These are phyloP conservation scores for Chascanopsetta lugubris DNA, from an alignment of 2,113 vertebrate genomes.

Conservation along the genomic window DNA sequence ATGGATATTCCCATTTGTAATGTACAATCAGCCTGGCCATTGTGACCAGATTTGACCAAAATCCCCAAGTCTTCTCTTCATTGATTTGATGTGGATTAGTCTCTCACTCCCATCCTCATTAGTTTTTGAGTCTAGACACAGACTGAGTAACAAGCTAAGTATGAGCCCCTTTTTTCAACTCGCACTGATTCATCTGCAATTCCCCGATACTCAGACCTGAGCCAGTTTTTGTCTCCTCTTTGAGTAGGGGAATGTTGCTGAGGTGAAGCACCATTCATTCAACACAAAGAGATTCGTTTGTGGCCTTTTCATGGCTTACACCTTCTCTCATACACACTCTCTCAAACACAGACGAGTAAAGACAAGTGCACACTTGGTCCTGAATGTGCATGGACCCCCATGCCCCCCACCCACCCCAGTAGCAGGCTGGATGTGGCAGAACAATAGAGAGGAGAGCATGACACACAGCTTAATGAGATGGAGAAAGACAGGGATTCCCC, in stretches of 20 bases:
- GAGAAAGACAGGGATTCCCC: constrained; percentile 40
- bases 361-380: constrained; percentile 24
- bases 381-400: constrained; percentile 16
- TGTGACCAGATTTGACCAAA: no score
- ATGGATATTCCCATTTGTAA: no score
- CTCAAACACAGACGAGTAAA: constrained; percentile 19
- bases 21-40: no score
- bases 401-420: no score
- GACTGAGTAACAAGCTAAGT: no score
- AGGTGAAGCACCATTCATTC: constrained; percentile 34
- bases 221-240: constrained; percentile 18
- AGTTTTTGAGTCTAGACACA: no score
- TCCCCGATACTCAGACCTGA: neutral
- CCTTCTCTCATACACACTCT: neutral
- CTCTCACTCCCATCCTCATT: no score
- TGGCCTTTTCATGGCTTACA: constrained; percentile 10
- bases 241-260: constrained; percentile 34
- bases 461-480: constrained; percentile 66
- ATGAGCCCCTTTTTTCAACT: no score
- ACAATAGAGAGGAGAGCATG: constrained; percentile 52
- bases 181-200: no score
- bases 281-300: constrained; percentile 39
- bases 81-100: no score
- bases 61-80: no score
- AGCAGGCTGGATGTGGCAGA: constrained; percentile 35